Conservation (phyloP, 2,113 vertebrate species). For the Colinus virginianus region DNA sequence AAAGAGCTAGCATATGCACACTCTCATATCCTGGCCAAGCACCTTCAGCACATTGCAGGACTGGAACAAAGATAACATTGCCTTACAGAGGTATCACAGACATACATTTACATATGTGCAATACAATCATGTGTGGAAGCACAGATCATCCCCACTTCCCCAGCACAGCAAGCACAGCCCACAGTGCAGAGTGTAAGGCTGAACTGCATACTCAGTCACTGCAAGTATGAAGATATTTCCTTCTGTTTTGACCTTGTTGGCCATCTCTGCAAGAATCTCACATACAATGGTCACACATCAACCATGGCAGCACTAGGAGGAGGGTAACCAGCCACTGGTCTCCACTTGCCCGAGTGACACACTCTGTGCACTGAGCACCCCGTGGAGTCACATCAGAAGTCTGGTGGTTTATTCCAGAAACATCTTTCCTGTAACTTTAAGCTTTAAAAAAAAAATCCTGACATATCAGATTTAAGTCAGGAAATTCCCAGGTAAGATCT, state of each 20-base stretch:
- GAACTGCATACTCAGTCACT: neutral
- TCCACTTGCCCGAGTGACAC: accelerated
- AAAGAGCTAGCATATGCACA: neutral
- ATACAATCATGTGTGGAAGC: neutral
- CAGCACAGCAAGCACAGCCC: neutral
- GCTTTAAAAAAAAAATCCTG: neutral
- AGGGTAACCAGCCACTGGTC: accelerated
- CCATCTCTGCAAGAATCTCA: neutral
- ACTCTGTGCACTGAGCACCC: neutral
- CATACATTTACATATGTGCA: neutral
- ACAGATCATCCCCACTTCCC: neutral
- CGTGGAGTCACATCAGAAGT: neutral
- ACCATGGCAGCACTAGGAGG: accelerated
- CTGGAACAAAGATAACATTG: neutral
- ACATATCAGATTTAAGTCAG: neutral
- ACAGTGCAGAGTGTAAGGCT: accelerated
- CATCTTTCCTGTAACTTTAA: neutral
- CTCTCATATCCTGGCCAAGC: neutral
- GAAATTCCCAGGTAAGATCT: neutral
- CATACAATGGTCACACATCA: accelerated
- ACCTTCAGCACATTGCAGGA: neutral
- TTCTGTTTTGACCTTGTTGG: neutral
- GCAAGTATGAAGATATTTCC: neutral
- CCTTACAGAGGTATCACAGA: neutral
- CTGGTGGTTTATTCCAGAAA: neutral